phyloP scores from a whole-genome alignment of 2,797 vertebrate species.

The Linurgus olivaceus region DNA sequence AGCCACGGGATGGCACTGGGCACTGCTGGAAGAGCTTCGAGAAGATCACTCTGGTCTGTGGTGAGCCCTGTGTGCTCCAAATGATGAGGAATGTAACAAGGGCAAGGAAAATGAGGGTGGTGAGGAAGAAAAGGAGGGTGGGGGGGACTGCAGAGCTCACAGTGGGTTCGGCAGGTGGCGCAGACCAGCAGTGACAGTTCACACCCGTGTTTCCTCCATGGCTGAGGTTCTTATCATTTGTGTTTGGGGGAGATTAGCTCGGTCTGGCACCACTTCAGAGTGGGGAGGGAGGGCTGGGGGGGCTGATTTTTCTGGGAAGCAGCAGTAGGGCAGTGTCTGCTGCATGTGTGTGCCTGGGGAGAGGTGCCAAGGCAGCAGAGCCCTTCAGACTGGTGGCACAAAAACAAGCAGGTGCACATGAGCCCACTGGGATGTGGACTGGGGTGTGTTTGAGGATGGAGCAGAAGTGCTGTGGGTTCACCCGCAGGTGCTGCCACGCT shows the following conservation, averaged over 20 bases:
- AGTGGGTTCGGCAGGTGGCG: not conserved
- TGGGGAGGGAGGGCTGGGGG: not conserved
- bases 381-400: not conserved
- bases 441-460: not conserved
- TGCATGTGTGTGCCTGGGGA: not conserved
- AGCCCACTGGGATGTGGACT: not conserved
- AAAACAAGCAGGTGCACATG: not conserved
- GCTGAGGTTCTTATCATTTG: not conserved
- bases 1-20: fast-evolving
- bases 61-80: fast-evolving
- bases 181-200: not conserved
- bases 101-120: not conserved
- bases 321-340: not conserved
- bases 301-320: not conserved
- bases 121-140: not conserved
- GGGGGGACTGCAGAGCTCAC: not conserved
- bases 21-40: not conserved
- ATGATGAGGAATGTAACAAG: not conserved
- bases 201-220: not conserved
- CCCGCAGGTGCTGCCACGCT: fast-evolving
- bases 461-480: fast-evolving
- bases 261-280: not conserved
- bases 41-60: not conserved
- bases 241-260: constrained; percentile 50
- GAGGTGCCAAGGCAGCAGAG: not conserved